phyloP scores from a whole-genome alignment of 2,888 invertebrate species.

The Ennomos quercinarius region DNA sequence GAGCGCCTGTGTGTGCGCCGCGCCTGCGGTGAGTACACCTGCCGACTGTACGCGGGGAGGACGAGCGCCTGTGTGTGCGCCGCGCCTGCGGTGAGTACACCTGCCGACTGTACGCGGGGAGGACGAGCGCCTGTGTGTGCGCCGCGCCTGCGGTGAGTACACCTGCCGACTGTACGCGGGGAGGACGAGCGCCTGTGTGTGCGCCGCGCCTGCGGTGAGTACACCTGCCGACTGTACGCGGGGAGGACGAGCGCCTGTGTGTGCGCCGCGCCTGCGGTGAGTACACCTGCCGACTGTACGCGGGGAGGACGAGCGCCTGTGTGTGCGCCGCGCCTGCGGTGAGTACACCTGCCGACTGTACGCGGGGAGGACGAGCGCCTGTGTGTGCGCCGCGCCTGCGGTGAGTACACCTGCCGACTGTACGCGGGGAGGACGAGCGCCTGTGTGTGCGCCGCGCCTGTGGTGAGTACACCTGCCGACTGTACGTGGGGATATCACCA shows the following conservation, averaged over 20 bases:
- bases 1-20: no score
- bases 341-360: constrained; percentile 39
- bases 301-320: no score
- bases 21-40: constrained; percentile 52
- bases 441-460: no score
- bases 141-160: constrained; percentile 50
- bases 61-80: no score
- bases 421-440: no score
- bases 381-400: background rate
- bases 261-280: constrained; percentile 43
- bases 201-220: constrained; percentile 49
- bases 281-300: constrained; percentile 35
- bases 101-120: no score
- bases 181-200: no score
- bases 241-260: no score
- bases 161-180: background rate
- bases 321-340: constrained; percentile 40
- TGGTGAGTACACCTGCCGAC: constrained; percentile 53
- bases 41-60: no score
- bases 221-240: background rate
- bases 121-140: no score
- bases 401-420: constrained; percentile 52
- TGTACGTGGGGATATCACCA: no score
- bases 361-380: no score
- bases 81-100: constrained; percentile 51